These are phyloP conservation scores for Athene cunicularia DNA, from an alignment of 2,113 vertebrate species.

Conservation along the genomic window DNA sequence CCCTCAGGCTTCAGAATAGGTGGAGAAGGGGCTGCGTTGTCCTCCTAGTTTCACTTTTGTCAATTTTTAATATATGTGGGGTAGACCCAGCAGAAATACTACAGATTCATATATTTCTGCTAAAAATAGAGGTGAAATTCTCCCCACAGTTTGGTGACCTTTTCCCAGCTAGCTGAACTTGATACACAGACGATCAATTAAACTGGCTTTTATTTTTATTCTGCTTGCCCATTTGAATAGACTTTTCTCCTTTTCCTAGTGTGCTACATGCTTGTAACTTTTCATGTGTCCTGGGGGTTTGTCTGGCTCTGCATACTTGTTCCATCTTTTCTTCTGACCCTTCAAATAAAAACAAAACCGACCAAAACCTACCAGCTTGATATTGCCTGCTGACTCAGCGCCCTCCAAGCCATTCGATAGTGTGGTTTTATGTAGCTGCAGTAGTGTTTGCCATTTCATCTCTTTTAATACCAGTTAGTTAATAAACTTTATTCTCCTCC, in stretches of 20 bases:
- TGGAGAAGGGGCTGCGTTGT: background rate
- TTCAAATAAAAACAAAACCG: background rate
- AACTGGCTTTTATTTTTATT: background rate
- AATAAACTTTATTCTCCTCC: background rate
- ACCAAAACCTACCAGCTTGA: background rate
- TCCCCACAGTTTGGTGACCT: background rate
- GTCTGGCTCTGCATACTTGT: background rate
- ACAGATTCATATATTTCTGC: background rate
- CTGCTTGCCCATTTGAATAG: background rate
- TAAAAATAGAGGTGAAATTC: background rate
- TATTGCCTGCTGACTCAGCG: background rate
- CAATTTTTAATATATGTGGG: background rate
- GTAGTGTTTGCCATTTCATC: background rate
- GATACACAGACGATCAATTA: background rate
- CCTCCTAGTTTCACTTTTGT: background rate
- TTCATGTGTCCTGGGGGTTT: background rate
- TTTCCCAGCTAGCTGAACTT: background rate
- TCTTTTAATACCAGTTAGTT: background rate
- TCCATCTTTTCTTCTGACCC: background rate
- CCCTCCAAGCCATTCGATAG: background rate
- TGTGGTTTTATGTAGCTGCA: background rate
- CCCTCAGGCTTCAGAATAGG: background rate
- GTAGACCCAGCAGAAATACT: background rate
- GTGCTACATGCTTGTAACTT: background rate
- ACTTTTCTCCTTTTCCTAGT: background rate